phyloP scores from a whole-genome alignment of 2,797 vertebrate genomes.

The Alfaro cultratus region DNA sequence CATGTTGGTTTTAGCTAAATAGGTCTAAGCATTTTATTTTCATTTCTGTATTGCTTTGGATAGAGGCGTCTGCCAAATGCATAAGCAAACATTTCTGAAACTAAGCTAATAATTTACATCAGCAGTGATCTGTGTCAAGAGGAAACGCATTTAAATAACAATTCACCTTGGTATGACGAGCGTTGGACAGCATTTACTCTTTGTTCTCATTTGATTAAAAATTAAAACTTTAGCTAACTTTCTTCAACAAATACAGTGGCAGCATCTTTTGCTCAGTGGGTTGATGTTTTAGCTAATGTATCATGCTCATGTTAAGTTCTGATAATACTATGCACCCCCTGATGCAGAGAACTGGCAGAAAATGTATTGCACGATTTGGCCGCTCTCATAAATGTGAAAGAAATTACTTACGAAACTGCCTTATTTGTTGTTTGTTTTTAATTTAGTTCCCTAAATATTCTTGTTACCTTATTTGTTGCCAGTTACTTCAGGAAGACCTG shows the following conservation, averaged over 20 bases:
- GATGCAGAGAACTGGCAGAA: neutral
- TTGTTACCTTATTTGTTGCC: neutral
- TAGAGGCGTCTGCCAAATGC: neutral
- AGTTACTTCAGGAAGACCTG: neutral
- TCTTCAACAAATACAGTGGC: neutral
- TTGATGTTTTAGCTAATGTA: neutral
- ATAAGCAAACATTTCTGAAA: neutral
- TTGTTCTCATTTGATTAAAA: neutral
- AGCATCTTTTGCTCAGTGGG: neutral
- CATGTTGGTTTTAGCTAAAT: neutral
- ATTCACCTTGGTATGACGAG: neutral
- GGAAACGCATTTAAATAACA: neutral
- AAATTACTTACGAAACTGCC: neutral
- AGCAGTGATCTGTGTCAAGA: neutral
- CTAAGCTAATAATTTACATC: neutral
- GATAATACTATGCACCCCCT: neutral
- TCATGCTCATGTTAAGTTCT: neutral
- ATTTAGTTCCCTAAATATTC: neutral
- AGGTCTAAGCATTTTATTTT: neutral
- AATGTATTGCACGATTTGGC: neutral
- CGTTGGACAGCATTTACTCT: neutral
- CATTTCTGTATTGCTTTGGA: neutral
- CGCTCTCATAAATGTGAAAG: neutral
- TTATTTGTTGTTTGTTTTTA: neutral
- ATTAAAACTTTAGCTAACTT: neutral